Evolutionary conservation across 2,797 vertebrate species (phyloP), one percentile per base, ranked within the genome.

Genomic region (Naso thynnoides): DNA sequence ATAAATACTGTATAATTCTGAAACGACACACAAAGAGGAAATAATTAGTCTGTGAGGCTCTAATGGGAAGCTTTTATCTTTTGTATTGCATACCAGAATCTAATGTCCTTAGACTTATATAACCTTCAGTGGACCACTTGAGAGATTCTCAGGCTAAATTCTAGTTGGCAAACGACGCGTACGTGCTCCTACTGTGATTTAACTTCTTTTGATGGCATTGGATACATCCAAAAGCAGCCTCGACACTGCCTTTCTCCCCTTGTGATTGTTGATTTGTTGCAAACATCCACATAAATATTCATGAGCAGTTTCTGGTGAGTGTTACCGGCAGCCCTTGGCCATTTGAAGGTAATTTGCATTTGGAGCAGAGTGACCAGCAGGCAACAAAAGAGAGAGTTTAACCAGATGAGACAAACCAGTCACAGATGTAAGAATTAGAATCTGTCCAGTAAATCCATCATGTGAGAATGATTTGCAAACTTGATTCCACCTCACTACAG

Each of bases 401-500:
- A 65, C 80, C 82, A 74, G 53, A 73, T 26, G 82, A 73, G 54
- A 68, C 47, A 74, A 86, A 91, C 78, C 78, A 83, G 75, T 83
- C 57, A 53, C 89, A 90, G 79, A 91, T 88, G 85, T 82, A 33
- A 75, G 55, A 70, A 39, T 55, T 8, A 41, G 9, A 45, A 50
- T 55, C 11, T 39, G 16, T 70, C 19, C 16, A 68, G 65, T 29
- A 15, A 16, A 59, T 1, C 19, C 27, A 6, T 85, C 88, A 88
- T 88, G 81, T 86, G 78, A 78, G 58, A 91, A 75, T 82, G 74
- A 88, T 91, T 87, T 88, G 70, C 81, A 69, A 52, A 70, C 27
- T 68, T 48, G 50, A 77, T 73, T 68, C 55, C 63, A 76, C 60
- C 53, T 85, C 71, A 36, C 75, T 73, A 82, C 67, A 75, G 73